Conservation (phyloP, 2,888 invertebrate species). For the Hyposoter dolosus region DNA sequence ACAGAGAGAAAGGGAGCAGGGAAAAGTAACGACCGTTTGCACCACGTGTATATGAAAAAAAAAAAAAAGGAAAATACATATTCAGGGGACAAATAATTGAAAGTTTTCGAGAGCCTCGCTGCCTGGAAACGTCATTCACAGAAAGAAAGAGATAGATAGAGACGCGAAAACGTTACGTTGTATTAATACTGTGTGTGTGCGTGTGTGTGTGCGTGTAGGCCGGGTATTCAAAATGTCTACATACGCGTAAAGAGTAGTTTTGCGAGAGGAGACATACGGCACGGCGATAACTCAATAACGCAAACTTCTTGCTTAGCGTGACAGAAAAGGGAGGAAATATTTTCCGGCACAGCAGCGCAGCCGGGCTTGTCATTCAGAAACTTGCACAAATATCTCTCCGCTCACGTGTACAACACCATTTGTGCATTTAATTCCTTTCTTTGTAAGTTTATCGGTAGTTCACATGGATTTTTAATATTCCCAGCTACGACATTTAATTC, state of each 20-base stretch:
- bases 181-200: constrained; percentile 42
- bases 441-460: constrained; percentile 1
- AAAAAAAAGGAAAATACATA: constrained; percentile 11
- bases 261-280: constrained; percentile 59
- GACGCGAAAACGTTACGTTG: constrained; percentile 59
- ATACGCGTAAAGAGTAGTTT: constrained; percentile 40
- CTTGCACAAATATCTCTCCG: constrained; percentile 28
- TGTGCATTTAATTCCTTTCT: constrained; percentile 30
- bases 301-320: constrained; percentile 64
- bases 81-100: constrained; percentile 56
- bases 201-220: constrained; percentile 18
- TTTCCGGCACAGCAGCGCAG: constrained; percentile 59
- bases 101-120: constrained; percentile 65
- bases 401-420: constrained; percentile 17
- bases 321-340: constrained; percentile 65
- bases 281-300: constrained; percentile 67
- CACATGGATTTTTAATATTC: not conserved
- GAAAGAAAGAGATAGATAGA: constrained; percentile 9
- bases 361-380: constrained; percentile 65
- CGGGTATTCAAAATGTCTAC: constrained; percentile 47
- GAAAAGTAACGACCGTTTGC: constrained; percentile 53
- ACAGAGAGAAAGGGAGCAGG: constrained; percentile 16
- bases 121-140: constrained; percentile 67
- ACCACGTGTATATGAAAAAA: constrained; percentile 52
- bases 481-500: not conserved